A percentile compares a stretch with the other conserved stretches of the same genome.
These are phyloP conservation scores for Drosophila neutralis DNA, from an alignment of 2,888 invertebrate genomes.

Conservation along the genomic window DNA sequence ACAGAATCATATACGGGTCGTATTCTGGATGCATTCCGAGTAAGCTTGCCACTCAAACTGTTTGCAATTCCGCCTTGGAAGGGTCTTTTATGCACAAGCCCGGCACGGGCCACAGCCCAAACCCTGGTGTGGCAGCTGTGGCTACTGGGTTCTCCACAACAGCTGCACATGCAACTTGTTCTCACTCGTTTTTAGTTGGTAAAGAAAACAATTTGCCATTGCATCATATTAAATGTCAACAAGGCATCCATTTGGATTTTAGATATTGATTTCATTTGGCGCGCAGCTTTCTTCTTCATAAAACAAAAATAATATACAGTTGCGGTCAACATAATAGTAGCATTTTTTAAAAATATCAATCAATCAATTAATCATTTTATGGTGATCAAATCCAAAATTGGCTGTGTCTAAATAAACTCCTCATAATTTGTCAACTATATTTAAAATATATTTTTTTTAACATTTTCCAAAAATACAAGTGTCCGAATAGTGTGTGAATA, in stretches of 20 bases:
- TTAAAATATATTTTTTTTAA: neutral
- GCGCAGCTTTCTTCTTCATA: neutral
- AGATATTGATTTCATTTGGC: neutral
- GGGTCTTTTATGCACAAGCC: constrained; percentile 24
- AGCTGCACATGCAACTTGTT: constrained; percentile 18
- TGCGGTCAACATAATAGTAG: neutral
- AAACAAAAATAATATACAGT: neutral
- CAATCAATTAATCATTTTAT: no score
- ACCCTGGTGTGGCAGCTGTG: neutral
- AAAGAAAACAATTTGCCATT: neutral
- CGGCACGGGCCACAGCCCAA: neutral
- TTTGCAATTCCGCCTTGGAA: neutral
- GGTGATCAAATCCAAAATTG: neutral
- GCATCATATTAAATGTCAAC: neutral
- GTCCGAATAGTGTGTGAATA: no score
- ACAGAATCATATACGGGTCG: constrained; percentile 1
- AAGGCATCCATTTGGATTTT: neutral
- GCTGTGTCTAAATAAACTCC: neutral
- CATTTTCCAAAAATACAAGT: neutral
- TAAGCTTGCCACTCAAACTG: constrained; percentile 4
- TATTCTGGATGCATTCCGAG: constrained; percentile 25
- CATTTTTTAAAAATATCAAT: no score
- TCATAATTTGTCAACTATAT: fast-evolving
- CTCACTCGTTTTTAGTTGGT: neutral
- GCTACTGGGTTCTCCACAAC: constrained; percentile 30